Percentiles rank a stretch among this genome's conserved stretches.
Conservation (phyloP, 1,140 invertebrate genomes). For the Cydia pomonella region DNA sequence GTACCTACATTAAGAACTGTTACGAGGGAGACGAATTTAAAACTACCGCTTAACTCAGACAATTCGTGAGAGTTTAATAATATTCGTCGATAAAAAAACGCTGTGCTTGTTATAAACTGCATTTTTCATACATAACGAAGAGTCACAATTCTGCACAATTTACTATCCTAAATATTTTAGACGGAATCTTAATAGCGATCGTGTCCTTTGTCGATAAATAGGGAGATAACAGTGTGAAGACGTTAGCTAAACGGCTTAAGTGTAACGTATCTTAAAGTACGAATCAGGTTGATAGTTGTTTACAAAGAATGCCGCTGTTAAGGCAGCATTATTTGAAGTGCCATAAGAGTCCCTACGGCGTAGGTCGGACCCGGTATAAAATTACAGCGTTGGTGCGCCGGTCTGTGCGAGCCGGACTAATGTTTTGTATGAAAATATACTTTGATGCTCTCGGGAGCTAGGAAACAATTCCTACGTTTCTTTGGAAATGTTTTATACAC, state of each 20-base stretch:
- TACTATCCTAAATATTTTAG: too few species aligned
- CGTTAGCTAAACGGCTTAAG: not conserved
- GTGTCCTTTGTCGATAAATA: not conserved
- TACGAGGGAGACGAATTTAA: too few species aligned
- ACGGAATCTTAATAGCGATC: too few species aligned
- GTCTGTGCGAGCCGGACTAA: not conserved
- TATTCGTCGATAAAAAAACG: too few species aligned
- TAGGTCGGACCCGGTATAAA: conserved; percentile 13
- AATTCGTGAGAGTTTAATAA: too few species aligned
- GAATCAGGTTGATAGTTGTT: too few species aligned
- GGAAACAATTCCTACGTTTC: conserved; percentile 3
- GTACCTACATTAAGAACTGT: too few species aligned
- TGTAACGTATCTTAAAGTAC: too few species aligned
- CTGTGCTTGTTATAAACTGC: too few species aligned
- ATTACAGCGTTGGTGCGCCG: conserved; percentile 15
- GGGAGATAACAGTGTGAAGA: not conserved
- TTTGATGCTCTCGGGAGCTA: not conserved
- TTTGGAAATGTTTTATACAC: not conserved
- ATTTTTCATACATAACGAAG: too few species aligned
- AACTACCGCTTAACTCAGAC: too few species aligned
- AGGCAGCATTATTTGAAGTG: conserved; percentile 14
- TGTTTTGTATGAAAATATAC: conserved; percentile 20
- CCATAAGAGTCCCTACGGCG: conserved; percentile 9
- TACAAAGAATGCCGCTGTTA: not conserved
- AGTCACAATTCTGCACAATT: too few species aligned